A percentile compares a stretch with the other conserved stretches of the same genome.
Conservation (phyloP, 1,140 invertebrate species). For the Arion vulgaris region DNA sequence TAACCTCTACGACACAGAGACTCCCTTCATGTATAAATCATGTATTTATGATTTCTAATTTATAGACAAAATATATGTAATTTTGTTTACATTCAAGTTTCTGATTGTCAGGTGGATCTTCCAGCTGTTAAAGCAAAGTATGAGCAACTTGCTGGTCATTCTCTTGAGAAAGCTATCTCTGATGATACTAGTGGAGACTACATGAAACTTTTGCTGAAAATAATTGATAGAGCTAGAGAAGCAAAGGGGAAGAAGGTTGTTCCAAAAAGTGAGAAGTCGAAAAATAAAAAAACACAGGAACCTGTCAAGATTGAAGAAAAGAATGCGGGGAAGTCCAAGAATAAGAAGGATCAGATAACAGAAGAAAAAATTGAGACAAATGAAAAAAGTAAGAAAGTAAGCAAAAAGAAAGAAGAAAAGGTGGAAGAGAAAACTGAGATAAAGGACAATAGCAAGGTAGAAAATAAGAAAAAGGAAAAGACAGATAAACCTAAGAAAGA, state of each 20-base stretch:
- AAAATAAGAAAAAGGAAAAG: too few relatives aligned
- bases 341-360: not conserved
- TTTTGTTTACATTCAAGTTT: too few relatives aligned
- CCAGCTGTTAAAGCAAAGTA: slow-evolving; percentile 65
- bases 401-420: slow-evolving; percentile 55
- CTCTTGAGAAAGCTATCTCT: slow-evolving; percentile 57
- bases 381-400: not conserved
- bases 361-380: not conserved
- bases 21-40: too few relatives aligned
- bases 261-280: not conserved
- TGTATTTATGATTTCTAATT: too few relatives aligned
- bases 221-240: slow-evolving; percentile 54
- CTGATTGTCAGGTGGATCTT: slow-evolving; percentile 65
- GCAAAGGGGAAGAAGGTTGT: not conserved
- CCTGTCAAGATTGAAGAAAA: not conserved
- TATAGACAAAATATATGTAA: too few relatives aligned
- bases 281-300: not conserved
- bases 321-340: not conserved
- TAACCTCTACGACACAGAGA: too few relatives aligned
- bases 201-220: slow-evolving; percentile 58
- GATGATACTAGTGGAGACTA: slow-evolving; percentile 65
- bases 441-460: too few relatives aligned
- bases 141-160: slow-evolving; percentile 55
- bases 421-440: too few relatives aligned
- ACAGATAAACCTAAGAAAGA: too few relatives aligned